These are phyloP conservation scores for Psittacula derbiana DNA, from an alignment of 2,797 vertebrate species.

Conservation along the genomic window DNA sequence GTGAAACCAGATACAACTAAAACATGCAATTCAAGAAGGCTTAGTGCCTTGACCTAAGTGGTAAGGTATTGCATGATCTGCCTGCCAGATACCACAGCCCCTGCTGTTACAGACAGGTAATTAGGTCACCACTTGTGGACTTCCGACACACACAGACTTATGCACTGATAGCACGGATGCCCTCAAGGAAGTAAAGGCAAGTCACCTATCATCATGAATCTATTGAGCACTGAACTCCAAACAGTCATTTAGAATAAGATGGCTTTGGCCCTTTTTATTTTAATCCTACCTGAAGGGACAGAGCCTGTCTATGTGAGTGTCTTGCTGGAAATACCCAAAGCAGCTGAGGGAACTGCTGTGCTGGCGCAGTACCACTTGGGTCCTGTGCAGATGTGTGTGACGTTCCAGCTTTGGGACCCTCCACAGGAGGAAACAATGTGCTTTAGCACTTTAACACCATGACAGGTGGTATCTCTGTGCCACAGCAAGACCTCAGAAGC, in stretches of 20 bases:
- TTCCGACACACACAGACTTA: constrained; percentile 16
- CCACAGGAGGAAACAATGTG: not conserved
- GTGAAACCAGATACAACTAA: constrained; percentile 30
- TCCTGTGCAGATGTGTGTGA: not conserved
- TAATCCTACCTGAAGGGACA: not conserved
- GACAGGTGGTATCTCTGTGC: not conserved
- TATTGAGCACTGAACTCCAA: not conserved
- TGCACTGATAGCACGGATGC: not conserved
- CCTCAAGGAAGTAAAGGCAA: constrained; percentile 18
- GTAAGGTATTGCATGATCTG: constrained; percentile 43
- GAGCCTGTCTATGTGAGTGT: not conserved
- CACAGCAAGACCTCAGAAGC: not conserved
- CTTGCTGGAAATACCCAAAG: not conserved
- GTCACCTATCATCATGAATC: not conserved
- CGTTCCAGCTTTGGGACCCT: not conserved
- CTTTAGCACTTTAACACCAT: not conserved
- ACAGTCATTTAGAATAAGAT: not conserved
- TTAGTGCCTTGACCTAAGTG: constrained; percentile 48
- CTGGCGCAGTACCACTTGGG: fast-evolving
- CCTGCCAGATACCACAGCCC: constrained; percentile 39
- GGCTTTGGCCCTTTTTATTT: not conserved
- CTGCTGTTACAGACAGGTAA: not conserved
- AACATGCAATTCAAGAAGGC: constrained; percentile 45
- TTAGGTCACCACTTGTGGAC: constrained; percentile 50
- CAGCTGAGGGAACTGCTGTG: not conserved